A percentile compares a stretch with the other conserved stretches of the same genome.
Evolutionary conservation across 2,113 vertebrate genomes (phyloP).

Genomic region (Hippoglossus stenolepis): DNA sequence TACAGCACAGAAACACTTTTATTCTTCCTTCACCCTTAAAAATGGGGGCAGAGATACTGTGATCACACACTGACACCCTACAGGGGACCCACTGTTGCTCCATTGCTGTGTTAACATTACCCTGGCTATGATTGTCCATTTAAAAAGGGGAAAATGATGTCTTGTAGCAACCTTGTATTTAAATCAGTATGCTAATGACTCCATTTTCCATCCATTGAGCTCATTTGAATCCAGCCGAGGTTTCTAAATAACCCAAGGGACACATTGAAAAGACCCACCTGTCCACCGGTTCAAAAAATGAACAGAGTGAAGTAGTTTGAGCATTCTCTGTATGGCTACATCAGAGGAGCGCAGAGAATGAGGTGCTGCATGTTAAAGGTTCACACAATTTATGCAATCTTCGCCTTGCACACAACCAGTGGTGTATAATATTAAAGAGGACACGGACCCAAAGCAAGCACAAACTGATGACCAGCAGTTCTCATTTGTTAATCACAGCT

Average conservation of each 20-base stretch:
- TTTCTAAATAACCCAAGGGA: constrained; percentile 80
- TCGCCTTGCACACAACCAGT: constrained; percentile 2
- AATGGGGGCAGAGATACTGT: background rate
- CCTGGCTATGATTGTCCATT: constrained; percentile 68
- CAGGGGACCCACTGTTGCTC: background rate
- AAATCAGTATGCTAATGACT: constrained; percentile 84
- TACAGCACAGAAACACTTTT: background rate
- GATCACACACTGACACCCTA: background rate
- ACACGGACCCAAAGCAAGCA: constrained; percentile 3
- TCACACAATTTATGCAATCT: constrained; percentile 38
- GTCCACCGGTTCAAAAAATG: constrained; percentile 68
- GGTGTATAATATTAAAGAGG: constrained; percentile 27
- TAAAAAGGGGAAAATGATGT: constrained; percentile 49
- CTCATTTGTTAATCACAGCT: constrained; percentile 45
- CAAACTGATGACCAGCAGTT: constrained; percentile 46
- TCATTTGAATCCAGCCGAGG: constrained; percentile 67
- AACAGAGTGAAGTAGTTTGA: constrained; percentile 27
- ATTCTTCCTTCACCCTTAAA: background rate
- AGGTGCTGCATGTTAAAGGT: constrained; percentile 21
- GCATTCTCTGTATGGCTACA: constrained; percentile 30
- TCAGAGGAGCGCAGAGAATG: background rate
- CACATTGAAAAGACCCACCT: constrained; percentile 70
- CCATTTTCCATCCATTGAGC: constrained; percentile 74
- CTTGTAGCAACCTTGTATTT: constrained; percentile 67
- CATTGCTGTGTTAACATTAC: constrained; percentile 42